Evolutionary conservation across 2,113 vertebrate genomes (phyloP), one percentile per base, ranked within the genome.

Genomic region (Antidorcas marsupialis): DNA sequence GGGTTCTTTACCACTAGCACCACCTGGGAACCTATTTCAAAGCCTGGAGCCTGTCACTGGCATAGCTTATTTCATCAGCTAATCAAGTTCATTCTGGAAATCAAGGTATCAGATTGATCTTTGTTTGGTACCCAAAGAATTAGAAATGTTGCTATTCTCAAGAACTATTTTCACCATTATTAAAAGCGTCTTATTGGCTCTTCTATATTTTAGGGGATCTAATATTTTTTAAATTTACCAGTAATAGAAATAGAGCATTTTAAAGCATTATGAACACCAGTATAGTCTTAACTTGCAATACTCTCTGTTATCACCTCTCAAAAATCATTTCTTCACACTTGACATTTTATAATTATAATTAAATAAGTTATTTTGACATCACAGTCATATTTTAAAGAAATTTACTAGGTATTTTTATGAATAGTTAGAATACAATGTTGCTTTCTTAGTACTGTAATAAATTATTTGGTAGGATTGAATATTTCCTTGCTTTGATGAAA

Each of bases 331-430:
- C 76, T 91, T 94, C 57, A 53, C 59, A 59, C 3, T 13, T 96
- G n/a, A 7, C 5, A 45, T 60, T 92, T 96, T 92, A 83, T 88
- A n/a, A 83, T 57, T 78, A 57, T 47, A 50, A 50, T 50, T 81
- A 87, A 89, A 53, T 96, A 87, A 39, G 7, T 83, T 85, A 89
- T 89, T 92, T 78, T 91, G 39, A 83, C 12, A 76, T 94, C 93
- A 9, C 3, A 55, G 11, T 94, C 30, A 17, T 84, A 5, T 85
- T 23, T 67, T 57, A 3, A 91, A 86, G 55, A 60, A 87, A 84
- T 71, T 62, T 89, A 59, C 10, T 47, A 2, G 1, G 13, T 64
- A 60, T 23, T 43, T 92, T 82, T 45, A 47, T 74, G 7, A 50
- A 94, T 21, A 85, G 57, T 85, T 71, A 92, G 57, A 87, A 45